Base-by-base conservation (phyloP, 2,888 invertebrate genomes). In the Cephus rjabovi region DNA sequence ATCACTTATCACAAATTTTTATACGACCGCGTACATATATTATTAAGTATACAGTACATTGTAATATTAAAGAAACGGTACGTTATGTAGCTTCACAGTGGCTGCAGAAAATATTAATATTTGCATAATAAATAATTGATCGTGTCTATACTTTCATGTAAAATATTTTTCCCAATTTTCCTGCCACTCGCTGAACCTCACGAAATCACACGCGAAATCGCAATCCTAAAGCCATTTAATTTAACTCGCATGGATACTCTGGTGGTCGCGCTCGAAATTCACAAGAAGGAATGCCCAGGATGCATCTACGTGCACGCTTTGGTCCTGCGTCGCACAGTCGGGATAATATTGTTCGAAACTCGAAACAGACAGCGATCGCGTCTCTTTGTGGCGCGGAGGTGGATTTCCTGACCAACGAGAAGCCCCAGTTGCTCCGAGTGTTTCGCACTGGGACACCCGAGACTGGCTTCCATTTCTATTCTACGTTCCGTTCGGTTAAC, bases 221-320 rank as follows among this genome's bases (percentile, higher is more conserved):
- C 12, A 12, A 31, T 12, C 31, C 12, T 56, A 1, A 40, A 15
- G 23, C 31, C 12, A 31, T 88, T 86, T 88, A 88, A 88, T 89
- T 89, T 87, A 89, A 88, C 86, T 87, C 80, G 75, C 37, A 69
- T 23, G 9, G 56, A 2, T 23, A 56, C 56, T 9, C 56, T 9
- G 9, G 23, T 23, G 23, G 23, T 9, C 9, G 23, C 23, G 56
- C 23, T 56, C 2, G 9, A 56, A 23, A 56, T 56, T 9, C 56
- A 56, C 23, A 9, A 23, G 9, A 56, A 56, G 23, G 23, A 15
- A 56, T 76, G 56, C 69, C 68, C 70, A 75, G 56, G 34, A 71
- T 71, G 23, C 33, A 34, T 23, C 71, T 12, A 34, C 71, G 31
- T 34, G 71, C 31, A 23, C 1, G 71, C 33, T 12, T 31, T 12